Conservation (phyloP, 2,888 invertebrate species). For the Euclidia mi region DNA sequence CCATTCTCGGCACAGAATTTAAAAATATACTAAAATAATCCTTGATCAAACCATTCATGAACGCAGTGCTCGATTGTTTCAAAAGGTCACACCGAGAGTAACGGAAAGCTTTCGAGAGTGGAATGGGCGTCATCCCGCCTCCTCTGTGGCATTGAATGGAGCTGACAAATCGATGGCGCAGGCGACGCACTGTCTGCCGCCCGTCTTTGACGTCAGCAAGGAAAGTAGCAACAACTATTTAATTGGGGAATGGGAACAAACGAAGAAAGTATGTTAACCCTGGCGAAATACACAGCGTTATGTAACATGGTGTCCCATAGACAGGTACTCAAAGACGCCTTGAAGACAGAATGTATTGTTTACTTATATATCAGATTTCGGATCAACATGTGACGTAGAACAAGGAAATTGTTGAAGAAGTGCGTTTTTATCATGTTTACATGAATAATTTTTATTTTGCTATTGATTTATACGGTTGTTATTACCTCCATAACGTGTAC, state of each 20-base stretch:
- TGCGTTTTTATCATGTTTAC: too few relatives aligned
- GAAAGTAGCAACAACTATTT: conserved; percentile 59
- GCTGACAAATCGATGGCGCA: conserved; percentile 62
- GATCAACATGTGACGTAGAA: too few relatives aligned
- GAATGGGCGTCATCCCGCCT: conserved; percentile 42
- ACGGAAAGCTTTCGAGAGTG: conserved; percentile 14
- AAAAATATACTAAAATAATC: neutral
- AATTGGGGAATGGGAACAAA: conserved; percentile 28
- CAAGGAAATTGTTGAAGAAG: too few relatives aligned
- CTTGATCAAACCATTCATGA: conserved; percentile 13
- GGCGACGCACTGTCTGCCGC: conserved; percentile 69
- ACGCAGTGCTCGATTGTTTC: conserved; percentile 2
- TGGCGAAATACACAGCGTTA: conserved; percentile 11
- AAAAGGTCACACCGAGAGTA: conserved; percentile 34
- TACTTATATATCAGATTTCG: too few relatives aligned
- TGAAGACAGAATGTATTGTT: too few relatives aligned
- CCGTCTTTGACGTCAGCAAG: conserved; percentile 66
- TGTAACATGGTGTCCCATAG: conserved; percentile 20
- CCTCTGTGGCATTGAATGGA: conserved; percentile 61
- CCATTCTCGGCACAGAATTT: too few relatives aligned
- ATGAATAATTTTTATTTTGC: too few relatives aligned
- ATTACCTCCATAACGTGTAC: too few relatives aligned
- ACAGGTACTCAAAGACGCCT: too few relatives aligned
- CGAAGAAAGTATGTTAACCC: conserved; percentile 18
- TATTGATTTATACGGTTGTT: too few relatives aligned